phyloP scores from a whole-genome alignment of 1,140 invertebrate species.

The Matsumurasca onukii region DNA sequence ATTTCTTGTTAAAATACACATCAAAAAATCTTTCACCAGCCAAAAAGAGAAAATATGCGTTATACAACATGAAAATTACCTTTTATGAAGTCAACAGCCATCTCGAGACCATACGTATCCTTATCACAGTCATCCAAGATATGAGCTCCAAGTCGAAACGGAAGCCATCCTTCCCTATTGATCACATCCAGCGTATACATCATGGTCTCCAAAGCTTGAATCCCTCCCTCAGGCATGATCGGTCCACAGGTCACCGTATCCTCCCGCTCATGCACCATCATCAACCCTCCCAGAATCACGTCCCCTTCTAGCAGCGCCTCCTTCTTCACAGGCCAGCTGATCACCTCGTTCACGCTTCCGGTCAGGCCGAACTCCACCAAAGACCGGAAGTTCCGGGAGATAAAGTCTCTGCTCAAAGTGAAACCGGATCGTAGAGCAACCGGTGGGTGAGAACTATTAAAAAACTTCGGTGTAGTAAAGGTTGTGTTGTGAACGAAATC shows the following conservation, averaged over 20 bases:
- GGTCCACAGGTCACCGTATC: constrained; percentile 80
- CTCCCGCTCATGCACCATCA: constrained; percentile 95
- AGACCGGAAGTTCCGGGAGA: background rate
- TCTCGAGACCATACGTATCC: constrained; percentile 93
- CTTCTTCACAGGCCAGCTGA: constrained; percentile 82
- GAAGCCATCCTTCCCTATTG: constrained; percentile 66
- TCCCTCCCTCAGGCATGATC: constrained; percentile 92
- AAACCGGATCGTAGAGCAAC: no score
- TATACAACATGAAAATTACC: constrained; percentile 58
- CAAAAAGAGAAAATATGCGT: background rate
- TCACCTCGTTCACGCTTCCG: background rate
- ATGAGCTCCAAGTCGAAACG: constrained; percentile 81
- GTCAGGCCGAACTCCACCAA: no score
- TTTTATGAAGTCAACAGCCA: constrained; percentile 96
- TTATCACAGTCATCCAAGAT: constrained; percentile 94
- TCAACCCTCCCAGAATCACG: constrained; percentile 80
- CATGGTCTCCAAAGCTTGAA: constrained; percentile 90
- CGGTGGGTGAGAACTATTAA: no score
- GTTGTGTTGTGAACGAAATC: no score
- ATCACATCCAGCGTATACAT: constrained; percentile 85
- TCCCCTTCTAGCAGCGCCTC: constrained; percentile 85
- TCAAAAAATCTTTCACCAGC: background rate
- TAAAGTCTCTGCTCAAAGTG: background rate
- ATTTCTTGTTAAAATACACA: no score
- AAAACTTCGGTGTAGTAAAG: no score